These are phyloP conservation scores for Connochaetes taurinus DNA, from an alignment of 2,113 vertebrate genomes.

Conservation along the genomic window DNA sequence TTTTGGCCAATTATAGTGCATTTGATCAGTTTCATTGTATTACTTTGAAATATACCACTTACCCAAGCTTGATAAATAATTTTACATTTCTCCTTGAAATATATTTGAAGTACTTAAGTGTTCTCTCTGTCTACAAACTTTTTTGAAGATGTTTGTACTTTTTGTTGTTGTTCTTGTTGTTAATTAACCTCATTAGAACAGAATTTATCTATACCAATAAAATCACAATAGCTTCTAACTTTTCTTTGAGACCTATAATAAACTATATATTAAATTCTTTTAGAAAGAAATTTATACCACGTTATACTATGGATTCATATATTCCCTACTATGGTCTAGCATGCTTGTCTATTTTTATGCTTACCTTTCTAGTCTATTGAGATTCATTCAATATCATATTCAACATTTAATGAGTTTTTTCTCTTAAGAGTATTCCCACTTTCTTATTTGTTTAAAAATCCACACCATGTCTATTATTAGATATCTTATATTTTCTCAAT, in stretches of 20 bases:
- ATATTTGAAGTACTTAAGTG: background rate
- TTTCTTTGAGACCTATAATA: background rate
- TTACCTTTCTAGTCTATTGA: background rate
- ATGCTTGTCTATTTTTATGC: background rate
- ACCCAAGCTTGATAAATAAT: background rate
- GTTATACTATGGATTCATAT: background rate
- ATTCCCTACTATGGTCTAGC: background rate
- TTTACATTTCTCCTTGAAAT: background rate
- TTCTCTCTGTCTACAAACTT: background rate
- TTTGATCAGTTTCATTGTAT: background rate
- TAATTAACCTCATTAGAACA: background rate
- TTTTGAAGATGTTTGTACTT: background rate
- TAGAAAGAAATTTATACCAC: background rate
- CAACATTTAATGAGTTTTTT: background rate
- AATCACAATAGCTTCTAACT: background rate
- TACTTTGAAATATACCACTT: background rate
- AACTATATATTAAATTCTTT: background rate
- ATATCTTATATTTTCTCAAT: background rate
- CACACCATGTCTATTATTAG: background rate
- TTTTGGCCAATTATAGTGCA: background rate
- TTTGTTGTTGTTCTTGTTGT: background rate
- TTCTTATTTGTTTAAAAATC: background rate
- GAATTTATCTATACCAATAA: background rate
- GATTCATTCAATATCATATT: background rate
- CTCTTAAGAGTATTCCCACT: background rate